These are phyloP conservation scores for rabbit (Oryctolagus cuniculus) DNA, from an alignment of 2,113 vertebrate species.

Conservation along the genomic window DNA sequence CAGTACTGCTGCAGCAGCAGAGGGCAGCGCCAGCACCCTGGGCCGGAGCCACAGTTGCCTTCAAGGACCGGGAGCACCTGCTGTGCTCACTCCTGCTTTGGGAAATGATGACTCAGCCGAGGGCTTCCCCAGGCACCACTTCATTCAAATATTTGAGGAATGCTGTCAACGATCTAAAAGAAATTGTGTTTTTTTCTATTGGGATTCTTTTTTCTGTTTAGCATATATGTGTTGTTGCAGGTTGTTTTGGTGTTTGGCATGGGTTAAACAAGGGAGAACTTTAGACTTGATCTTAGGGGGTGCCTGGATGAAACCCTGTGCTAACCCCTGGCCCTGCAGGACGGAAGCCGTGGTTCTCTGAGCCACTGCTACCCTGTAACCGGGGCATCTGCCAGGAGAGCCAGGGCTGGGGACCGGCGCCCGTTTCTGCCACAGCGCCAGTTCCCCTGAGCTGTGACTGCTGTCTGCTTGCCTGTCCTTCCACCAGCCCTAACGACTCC, in stretches of 20 bases:
- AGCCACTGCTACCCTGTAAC: conserved; percentile 49
- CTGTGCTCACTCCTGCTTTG: not conserved
- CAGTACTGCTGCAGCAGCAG: no score
- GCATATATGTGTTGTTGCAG: not conserved
- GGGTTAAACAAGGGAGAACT: not conserved
- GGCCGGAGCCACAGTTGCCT: not conserved
- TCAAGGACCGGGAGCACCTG: not conserved
- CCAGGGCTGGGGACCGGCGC: conserved; percentile 14
- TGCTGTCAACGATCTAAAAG: conserved; percentile 37
- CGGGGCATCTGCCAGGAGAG: not conserved
- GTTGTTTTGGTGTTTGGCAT: not conserved
- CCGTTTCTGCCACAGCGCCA: not conserved
- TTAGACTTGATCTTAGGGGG: conserved; percentile 12
- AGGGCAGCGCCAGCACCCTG: not conserved
- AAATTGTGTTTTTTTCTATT: not conserved
- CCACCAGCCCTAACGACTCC: not conserved
- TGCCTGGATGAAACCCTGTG: not conserved
- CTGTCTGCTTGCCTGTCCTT: not conserved
- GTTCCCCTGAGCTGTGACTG: not conserved
- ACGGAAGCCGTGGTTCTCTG: not conserved
- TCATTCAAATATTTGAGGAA: conserved; percentile 50
- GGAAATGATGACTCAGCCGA: conserved; percentile 15
- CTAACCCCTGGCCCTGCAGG: not conserved
- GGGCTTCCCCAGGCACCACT: conserved; percentile 10
- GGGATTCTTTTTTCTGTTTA: not conserved